Conservation (phyloP, 2,113 vertebrate genomes). For the Hemibagrus wyckioides region DNA sequence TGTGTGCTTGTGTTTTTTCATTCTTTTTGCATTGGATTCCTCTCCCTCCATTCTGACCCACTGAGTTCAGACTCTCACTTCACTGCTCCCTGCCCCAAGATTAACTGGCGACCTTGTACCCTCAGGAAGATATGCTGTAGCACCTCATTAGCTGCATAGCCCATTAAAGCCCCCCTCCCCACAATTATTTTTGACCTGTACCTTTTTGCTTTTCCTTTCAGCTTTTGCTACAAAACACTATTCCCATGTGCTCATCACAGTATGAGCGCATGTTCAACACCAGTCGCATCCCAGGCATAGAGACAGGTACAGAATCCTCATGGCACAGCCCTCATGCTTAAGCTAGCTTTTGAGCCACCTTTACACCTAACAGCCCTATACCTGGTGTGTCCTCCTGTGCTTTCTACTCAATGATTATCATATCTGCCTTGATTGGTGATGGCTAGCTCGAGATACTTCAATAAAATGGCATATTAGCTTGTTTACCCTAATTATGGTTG, state of each 20-base stretch:
- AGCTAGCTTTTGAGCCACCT: not conserved
- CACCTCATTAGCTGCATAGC: not conserved
- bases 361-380: not conserved
- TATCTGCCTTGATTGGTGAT: not conserved
- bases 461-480: not conserved
- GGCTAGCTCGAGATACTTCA: not conserved
- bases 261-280: constrained; percentile 96
- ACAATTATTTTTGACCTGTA: constrained; percentile 52
- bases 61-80: constrained; percentile 1
- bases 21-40: not conserved
- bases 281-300: constrained; percentile 88
- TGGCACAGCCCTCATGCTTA: not conserved
- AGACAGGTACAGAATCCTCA: constrained; percentile 80
- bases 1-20: not conserved
- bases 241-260: constrained; percentile 96
- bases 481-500: not conserved
- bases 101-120: constrained; percentile 1
- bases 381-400: not conserved
- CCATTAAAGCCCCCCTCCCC: not conserved
- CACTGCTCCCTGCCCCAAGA: not conserved
- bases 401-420: not conserved
- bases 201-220: constrained; percentile 71
- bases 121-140: not conserved
- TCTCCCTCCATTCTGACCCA: not conserved
- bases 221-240: constrained; percentile 85